Base-by-base conservation (phyloP, 2,888 invertebrate genomes). In the Melipona bicolor region DNA sequence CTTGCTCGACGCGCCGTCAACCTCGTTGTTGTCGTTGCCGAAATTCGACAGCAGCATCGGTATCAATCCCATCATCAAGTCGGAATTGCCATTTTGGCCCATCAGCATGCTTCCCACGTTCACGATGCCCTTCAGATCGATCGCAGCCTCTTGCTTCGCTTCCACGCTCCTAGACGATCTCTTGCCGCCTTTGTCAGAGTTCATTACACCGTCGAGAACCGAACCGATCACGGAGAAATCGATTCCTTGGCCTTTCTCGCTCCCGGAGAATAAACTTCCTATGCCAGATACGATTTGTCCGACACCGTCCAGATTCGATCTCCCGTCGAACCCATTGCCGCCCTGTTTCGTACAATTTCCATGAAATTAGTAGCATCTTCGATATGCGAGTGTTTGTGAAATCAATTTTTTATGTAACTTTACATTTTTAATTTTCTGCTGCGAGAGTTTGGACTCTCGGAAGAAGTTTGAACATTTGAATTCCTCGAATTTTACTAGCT, bases 31-130 rank as follows among this genome's bases (percentile, higher is more conserved):
- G 13, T 96, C 95, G 82, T 97, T 95, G 79, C 95, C 96, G 0
- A 97, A 92, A 0, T 96, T 96, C 84, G 96, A 96, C 95, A 97
- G 95, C 0, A 97, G 93, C 93, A 97, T 94, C 0, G 97, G 97
- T 82, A 97, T 91, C 2, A 97, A 93, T 72, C 96, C 95, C 95
- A 96, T 94, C 6, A 96, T 86, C 77, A 96, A 95, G 0, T 95
- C 96, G 36, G 95, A 94, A 19, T 92, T 93, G 0, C 94, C 95
- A 4, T 90, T 91, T 79, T 93, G 95, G 84, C 94, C 95, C 43
- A 93, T 73, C 71, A 94, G 90, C 88, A 92, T 88, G 77, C 91
- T 92, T 4, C 94, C 94, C 13, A 94, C 78, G 77, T 87, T 93
- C 54, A 94, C 4, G 67, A 94, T 84, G 1, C 90, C 90, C 6